Base-by-base conservation (phyloP, 2,888 invertebrate species). In the Sepioteuthis lessoniana region DNA sequence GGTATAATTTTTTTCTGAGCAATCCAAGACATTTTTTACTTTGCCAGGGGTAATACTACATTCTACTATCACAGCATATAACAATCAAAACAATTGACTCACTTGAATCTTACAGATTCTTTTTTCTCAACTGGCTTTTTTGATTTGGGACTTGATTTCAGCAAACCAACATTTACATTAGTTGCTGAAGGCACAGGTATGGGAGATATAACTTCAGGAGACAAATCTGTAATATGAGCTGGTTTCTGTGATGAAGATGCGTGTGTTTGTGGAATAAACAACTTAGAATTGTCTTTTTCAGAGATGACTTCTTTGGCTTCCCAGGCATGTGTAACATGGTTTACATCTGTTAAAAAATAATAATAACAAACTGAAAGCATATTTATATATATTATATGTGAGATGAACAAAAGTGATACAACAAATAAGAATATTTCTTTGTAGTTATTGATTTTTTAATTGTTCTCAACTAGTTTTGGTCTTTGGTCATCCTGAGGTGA, bases 1-100 rank as follows among this genome's bases (percentile, higher is more conserved):
- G 42, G 42, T 42, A 42, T 42, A 3, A 42, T 42, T 42, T 42
- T 42, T 42, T 7, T 7, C 42, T 7, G 7, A 7, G 42, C 42
- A 3, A 42, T 42, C 4, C 3, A 42, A 7, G 7, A 42, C 4
- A 42, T 5, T 5, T 5, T 42, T 42, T 42, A 5, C 42, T 42
- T 42, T 42, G 7, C 42, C 42, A 42, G 42, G 42, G 42, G 42
- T 42, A 42, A 42, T 42, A 42, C 7, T 42, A 55, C 21, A 55
- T 25, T 21, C 21, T 13, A 47, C 19, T 13, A 1, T 47, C 7
- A 47, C 47, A 47, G 47, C 19, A 47, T 16, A 47, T 0, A 96
- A 96, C 95, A 38, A 96, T 94, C 19, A 96, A 96, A 76, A 96
- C 95, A 55, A 96, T 96, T 50, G 95, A 90, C 38, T 96, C 96